Conservation (phyloP, 2,797 vertebrate species). For the Ibycter americanus region DNA sequence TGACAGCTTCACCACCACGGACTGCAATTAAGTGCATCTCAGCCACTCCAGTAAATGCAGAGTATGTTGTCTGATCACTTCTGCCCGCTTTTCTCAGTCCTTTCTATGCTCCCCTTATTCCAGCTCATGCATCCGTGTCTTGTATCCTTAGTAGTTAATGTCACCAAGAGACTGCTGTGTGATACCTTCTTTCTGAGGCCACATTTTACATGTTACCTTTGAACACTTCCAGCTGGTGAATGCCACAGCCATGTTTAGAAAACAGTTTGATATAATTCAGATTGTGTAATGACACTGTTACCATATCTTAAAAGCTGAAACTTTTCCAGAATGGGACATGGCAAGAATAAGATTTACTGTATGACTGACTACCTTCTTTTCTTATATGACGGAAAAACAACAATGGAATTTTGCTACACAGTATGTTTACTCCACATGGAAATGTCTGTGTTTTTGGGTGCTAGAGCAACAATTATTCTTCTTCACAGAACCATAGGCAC, state of each 20-base stretch:
- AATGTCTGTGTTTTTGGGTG: not conserved
- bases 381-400: not conserved
- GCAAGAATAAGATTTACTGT: not conserved
- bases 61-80: not conserved
- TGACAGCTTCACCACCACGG: not conserved
- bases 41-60: not conserved
- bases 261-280: not conserved
- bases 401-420: not conserved
- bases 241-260: not conserved
- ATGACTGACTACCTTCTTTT: not conserved
- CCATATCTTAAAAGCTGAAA: rapidly evolving
- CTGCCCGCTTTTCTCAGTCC: not conserved
- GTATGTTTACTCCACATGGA: not conserved
- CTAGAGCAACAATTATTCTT: not conserved
- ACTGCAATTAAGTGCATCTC: rapidly evolving
- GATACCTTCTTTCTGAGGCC: not conserved
- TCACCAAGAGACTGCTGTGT: not conserved
- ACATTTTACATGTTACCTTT: not conserved
- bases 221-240: not conserved
- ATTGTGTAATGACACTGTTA: not conserved
- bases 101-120: not conserved
- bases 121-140: not conserved
- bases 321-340: not conserved
- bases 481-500: not conserved
- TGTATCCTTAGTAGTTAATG: not conserved